phyloP scores from a whole-genome alignment of 2,888 invertebrate genomes.

The Mesorhabditis spiculigera region DNA sequence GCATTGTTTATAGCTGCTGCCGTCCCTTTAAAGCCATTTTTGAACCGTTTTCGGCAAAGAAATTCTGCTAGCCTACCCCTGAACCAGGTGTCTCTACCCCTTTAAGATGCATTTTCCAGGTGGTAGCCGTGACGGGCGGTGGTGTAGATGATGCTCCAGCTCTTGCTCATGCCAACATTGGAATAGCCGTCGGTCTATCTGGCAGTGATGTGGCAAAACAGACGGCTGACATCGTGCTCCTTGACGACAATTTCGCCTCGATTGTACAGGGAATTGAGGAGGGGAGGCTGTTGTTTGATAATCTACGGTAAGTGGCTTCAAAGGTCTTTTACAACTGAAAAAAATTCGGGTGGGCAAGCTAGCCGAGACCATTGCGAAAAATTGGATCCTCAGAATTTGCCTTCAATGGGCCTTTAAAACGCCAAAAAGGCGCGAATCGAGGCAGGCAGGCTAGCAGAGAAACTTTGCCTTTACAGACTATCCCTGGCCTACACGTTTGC shows the following conservation, averaged over 20 bases:
- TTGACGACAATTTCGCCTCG: slow-evolving; percentile 55
- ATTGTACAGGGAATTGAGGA: slow-evolving; percentile 54
- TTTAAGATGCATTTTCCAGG: no score
- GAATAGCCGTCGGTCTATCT: slow-evolving; percentile 54
- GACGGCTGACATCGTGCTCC: slow-evolving; percentile 50
- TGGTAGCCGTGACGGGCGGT: slow-evolving; percentile 53
- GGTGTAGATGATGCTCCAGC: slow-evolving; percentile 56
- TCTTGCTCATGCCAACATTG: slow-evolving; percentile 54
- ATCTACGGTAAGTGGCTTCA: slow-evolving; percentile 21
- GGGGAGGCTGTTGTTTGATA: slow-evolving; percentile 51
- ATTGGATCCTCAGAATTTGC: no score
- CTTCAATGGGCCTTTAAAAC: no score
- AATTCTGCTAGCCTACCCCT: no score
- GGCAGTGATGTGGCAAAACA: slow-evolving; percentile 50
- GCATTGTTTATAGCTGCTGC: no score
- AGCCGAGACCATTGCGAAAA: no score
- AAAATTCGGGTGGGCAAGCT: no score
- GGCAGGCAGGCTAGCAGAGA: no score
- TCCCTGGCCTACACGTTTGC: slow-evolving; percentile 55
- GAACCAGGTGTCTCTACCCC: no score
- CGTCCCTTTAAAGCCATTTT: background rate
- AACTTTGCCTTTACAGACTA: slow-evolving; percentile 24
- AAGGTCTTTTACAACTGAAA: no score
- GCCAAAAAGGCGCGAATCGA: no score
- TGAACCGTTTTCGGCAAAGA: no score